A percentile compares a stretch with the other conserved stretches of the same genome.
phyloP scores from a whole-genome alignment of 2,113 vertebrate genomes.

The Turnix velox region DNA sequence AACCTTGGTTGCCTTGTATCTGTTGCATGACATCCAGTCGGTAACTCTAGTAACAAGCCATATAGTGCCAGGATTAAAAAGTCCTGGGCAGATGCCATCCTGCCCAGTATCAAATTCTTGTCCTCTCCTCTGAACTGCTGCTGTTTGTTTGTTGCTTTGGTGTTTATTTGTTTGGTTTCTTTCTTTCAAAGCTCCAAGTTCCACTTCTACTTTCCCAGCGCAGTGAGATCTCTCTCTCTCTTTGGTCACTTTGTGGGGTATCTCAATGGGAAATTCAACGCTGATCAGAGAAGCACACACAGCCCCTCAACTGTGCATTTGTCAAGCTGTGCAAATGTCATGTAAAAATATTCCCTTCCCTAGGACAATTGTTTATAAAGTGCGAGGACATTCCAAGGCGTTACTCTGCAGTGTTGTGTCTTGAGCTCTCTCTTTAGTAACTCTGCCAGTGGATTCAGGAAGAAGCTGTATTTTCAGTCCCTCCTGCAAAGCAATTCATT shows the following conservation, averaged over 20 bases:
- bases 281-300: conserved; percentile 61
- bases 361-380: conserved; percentile 66
- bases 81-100: conserved; percentile 61
- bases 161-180: neutral
- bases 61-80: conserved; percentile 59
- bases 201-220: conserved; percentile 28
- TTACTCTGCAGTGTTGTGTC: conserved; percentile 60
- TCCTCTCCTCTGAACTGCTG: neutral
- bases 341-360: conserved; percentile 57
- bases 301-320: conserved; percentile 60
- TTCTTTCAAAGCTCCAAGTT: conserved; percentile 35
- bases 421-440: conserved; percentile 52
- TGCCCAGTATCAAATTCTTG: conserved; percentile 36
- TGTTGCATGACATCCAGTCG: conserved; percentile 43
- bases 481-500: conserved; percentile 66
- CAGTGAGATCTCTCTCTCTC: neutral
- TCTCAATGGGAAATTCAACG: conserved; percentile 2
- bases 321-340: conserved; percentile 61
- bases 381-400: conserved; percentile 66
- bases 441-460: conserved; percentile 42
- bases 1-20: conserved; percentile 76
- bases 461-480: conserved; percentile 63
- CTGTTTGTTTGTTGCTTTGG: neutral
- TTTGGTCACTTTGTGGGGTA: conserved; percentile 46
- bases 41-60: conserved; percentile 55